Conservation (phyloP, 2,113 vertebrate species). For the Centrocercus urophasianus region DNA sequence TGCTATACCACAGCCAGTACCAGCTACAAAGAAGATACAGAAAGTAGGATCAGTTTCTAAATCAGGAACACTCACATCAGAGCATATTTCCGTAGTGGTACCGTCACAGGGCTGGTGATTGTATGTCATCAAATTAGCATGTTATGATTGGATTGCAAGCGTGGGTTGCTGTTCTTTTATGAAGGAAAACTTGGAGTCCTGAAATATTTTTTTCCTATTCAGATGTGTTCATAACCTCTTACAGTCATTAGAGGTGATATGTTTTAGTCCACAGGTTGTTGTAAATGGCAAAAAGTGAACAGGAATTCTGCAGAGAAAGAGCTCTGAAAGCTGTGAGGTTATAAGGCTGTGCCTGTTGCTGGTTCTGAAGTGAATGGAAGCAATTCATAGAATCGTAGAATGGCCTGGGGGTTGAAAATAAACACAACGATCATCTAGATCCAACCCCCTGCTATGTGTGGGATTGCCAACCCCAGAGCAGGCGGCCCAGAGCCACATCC, state of each 20-base stretch:
- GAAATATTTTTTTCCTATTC: background rate
- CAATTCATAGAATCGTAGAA: background rate
- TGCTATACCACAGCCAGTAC: background rate
- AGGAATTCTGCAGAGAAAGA: background rate
- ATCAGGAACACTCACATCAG: background rate
- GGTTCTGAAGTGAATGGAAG: background rate
- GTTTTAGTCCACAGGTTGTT: background rate
- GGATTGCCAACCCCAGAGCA: no score
- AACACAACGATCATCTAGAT: no score
- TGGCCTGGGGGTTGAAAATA: no score
- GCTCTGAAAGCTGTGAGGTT: background rate
- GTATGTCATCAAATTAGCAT: background rate
- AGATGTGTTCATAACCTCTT: background rate
- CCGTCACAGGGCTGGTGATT: background rate
- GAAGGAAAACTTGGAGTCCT: background rate
- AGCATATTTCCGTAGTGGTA: background rate
- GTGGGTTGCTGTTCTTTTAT: background rate
- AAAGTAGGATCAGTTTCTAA: background rate
- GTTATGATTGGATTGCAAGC: background rate
- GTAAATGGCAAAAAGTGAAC: background rate
- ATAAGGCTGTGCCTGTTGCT: background rate
- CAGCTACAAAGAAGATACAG: background rate
- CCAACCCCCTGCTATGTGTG: no score
- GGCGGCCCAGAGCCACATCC: no score
- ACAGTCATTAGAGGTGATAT: background rate